These are phyloP conservation scores for Endomychus coccineus DNA, from an alignment of 2,888 invertebrate species.

Conservation along the genomic window DNA sequence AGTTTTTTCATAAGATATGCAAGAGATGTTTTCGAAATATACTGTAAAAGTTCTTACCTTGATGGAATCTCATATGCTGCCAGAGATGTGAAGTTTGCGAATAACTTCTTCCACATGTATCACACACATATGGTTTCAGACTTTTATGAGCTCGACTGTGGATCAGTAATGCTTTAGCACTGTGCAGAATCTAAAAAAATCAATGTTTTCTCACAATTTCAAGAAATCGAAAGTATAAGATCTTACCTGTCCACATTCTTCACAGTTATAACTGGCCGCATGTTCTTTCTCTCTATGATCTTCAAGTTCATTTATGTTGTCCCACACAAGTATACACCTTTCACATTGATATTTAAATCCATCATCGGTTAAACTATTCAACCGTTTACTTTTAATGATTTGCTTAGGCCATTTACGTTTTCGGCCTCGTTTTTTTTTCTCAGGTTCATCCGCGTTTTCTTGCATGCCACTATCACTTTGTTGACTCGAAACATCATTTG, in stretches of 20 bases:
- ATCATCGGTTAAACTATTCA: slow-evolving; percentile 25
- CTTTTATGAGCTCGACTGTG: slow-evolving; percentile 43
- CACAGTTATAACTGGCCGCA: slow-evolving; percentile 40
- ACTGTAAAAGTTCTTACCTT: slow-evolving; percentile 46
- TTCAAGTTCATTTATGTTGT: slow-evolving; percentile 35
- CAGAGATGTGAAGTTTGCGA: slow-evolving; percentile 58
- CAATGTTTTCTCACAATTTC: neutral
- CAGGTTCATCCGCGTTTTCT: slow-evolving; percentile 15
- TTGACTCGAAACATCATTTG: slow-evolving; percentile 21
- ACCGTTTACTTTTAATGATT: slow-evolving; percentile 23
- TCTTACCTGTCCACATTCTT: slow-evolving; percentile 42
- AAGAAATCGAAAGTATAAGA: neutral
- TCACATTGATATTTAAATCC: slow-evolving; percentile 43
- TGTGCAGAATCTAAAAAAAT: slow-evolving; percentile 37
- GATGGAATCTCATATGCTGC: slow-evolving; percentile 59
- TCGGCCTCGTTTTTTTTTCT: slow-evolving; percentile 35
- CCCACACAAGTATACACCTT: slow-evolving; percentile 37
- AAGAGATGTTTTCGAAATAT: no score
- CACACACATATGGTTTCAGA: slow-evolving; percentile 50
- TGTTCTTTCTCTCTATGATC: slow-evolving; percentile 39
- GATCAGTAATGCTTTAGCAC: slow-evolving; percentile 40
- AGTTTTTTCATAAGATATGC: no score
- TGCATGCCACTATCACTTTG: slow-evolving; percentile 3
- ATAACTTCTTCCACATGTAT: slow-evolving; percentile 55
- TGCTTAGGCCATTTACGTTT: slow-evolving; percentile 36